Conservation (phyloP, 2,113 vertebrate genomes). For the Rhinichthys klamathensis region DNA sequence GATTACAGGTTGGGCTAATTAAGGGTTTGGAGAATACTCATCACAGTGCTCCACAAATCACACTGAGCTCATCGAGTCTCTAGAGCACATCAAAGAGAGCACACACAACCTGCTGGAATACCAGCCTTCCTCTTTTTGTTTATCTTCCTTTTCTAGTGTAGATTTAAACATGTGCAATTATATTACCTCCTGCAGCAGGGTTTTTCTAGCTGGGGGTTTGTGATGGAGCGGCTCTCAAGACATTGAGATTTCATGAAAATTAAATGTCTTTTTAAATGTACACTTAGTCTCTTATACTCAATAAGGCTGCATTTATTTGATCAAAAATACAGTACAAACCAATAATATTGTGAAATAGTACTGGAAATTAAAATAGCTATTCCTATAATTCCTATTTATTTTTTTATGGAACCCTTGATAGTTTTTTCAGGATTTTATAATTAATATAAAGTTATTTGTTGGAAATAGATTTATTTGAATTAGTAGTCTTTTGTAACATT, state of each 20-base stretch:
- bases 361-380: not conserved
- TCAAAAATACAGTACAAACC: not conserved
- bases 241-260: not conserved
- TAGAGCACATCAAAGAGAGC: slow-evolving; percentile 24
- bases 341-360: not conserved
- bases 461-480: no score
- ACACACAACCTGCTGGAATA: not conserved
- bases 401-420: no score
- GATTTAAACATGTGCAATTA: slow-evolving; percentile 10
- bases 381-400: not conserved
- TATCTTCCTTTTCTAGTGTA: slow-evolving; percentile 10
- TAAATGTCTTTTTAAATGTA: not conserved
- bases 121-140: slow-evolving; percentile 24
- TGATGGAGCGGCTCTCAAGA: not conserved
- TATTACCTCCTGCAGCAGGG: not conserved
- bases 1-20: slow-evolving; percentile 59
- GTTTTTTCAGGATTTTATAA: not conserved
- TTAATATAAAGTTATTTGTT: no score
- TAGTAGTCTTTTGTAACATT: not conserved
- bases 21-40: slow-evolving; percentile 53
- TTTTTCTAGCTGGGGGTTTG: not conserved
- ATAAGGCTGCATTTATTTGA: not conserved
- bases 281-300: not conserved
- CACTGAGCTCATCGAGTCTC: slow-evolving; percentile 38
- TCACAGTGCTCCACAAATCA: slow-evolving; percentile 34